phyloP scores from a whole-genome alignment of 2,113 vertebrate genomes.

The Stictonetta naevosa region DNA sequence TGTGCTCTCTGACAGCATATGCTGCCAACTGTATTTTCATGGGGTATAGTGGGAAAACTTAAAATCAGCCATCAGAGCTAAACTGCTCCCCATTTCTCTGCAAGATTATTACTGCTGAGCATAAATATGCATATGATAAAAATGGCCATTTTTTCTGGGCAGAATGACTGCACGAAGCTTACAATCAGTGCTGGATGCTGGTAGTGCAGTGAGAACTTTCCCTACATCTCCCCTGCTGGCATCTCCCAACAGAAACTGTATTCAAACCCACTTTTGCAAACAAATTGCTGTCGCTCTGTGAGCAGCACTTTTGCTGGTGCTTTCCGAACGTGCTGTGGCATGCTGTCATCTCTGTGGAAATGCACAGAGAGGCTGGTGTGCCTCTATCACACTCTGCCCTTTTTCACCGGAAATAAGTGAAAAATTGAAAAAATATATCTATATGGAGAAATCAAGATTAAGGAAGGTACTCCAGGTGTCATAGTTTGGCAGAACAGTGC shows the following conservation, averaged over 20 bases:
- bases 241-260: background rate
- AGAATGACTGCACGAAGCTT: background rate
- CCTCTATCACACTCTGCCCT: too few species aligned
- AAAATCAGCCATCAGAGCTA: slow-evolving; percentile 41
- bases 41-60: slow-evolving; percentile 35
- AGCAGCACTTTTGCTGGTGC: background rate
- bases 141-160: background rate
- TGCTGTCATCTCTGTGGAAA: background rate
- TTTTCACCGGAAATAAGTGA: background rate
- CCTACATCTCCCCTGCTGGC: background rate
- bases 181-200: background rate
- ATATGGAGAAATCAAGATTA: background rate
- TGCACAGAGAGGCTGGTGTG: rapidly evolving
- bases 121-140: background rate
- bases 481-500: background rate
- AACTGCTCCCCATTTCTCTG: slow-evolving; percentile 1
- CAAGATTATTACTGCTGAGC: background rate
- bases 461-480: background rate
- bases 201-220: background rate
- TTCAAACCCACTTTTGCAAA: background rate
- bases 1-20: background rate
- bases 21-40: slow-evolving; percentile 41
- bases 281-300: rapidly evolving
- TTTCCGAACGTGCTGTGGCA: rapidly evolving
- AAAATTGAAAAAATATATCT: rapidly evolving